A percentile compares a stretch with the other conserved stretches of the same genome.
These are phyloP conservation scores for Myotis planiceps DNA, from an alignment of 2,797 vertebrate genomes.

Conservation along the genomic window DNA sequence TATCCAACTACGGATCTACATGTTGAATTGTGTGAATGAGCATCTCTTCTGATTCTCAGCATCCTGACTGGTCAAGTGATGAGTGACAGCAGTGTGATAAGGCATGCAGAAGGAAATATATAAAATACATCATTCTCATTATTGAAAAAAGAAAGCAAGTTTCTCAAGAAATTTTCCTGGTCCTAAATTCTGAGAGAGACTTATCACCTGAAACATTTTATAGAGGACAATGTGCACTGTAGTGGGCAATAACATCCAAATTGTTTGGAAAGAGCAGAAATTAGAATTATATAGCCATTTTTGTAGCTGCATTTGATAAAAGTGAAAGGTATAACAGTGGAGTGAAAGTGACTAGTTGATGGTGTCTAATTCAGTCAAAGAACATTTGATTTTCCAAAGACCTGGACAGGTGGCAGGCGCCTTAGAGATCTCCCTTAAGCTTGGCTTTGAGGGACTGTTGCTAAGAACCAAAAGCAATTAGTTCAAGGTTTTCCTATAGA, in stretches of 20 bases:
- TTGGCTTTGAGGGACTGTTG: not conserved
- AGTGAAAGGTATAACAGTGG: not conserved
- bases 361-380: conserved; percentile 21
- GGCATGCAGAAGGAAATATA: not conserved
- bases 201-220: not conserved
- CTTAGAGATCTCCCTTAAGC: not conserved
- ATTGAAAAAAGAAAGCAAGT: not conserved
- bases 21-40: not conserved
- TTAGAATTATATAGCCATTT: not conserved
- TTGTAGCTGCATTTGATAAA: not conserved
- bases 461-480: not conserved
- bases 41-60: not conserved
- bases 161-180: not conserved
- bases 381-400: conserved; percentile 15
- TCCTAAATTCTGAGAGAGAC: not conserved
- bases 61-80: not conserved
- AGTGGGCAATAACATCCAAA: not conserved
- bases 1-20: not conserved
- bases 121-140: not conserved
- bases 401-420: not conserved
- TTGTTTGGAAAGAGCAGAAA: not conserved
- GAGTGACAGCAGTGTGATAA: not conserved
- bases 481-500: conserved; percentile 25
- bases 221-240: not conserved
- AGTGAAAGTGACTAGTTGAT: not conserved